A percentile compares a stretch with the other conserved stretches of the same genome.
These are phyloP conservation scores for Moxostoma hubbsi DNA, from an alignment of 2,797 vertebrate genomes.

Conservation along the genomic window DNA sequence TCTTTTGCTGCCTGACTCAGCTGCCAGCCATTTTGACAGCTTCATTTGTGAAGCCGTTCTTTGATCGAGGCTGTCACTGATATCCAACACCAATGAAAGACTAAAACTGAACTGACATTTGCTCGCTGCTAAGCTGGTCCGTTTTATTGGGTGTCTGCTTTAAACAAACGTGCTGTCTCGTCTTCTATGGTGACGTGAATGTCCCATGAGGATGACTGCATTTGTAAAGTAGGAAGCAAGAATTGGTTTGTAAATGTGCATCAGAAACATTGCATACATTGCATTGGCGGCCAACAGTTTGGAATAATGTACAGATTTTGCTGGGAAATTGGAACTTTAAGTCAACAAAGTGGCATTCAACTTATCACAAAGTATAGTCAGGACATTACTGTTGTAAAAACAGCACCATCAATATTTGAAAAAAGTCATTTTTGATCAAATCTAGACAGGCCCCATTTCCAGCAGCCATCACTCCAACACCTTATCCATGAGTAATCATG, in stretches of 20 bases:
- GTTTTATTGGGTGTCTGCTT: constrained; percentile 64
- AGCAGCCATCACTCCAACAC: no score
- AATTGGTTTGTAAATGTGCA: constrained; percentile 5
- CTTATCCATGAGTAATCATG: no score
- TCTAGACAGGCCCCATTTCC: no score
- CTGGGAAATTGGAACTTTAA: no score
- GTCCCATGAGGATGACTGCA: constrained; percentile 68
- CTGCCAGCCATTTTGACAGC: constrained; percentile 78
- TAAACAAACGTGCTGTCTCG: constrained; percentile 68
- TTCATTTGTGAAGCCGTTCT: constrained; percentile 76
- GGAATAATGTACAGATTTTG: no score
- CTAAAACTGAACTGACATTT: constrained; percentile 66
- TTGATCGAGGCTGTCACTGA: constrained; percentile 78
- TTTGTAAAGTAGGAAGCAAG: constrained; percentile 66
- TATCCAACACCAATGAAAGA: constrained; percentile 70
- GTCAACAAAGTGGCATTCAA: no score
- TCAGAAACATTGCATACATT: constrained; percentile 7
- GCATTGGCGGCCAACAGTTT: no score
- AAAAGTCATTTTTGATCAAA: no score
- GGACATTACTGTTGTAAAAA: no score
- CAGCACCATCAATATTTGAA: no score
- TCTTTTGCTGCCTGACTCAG: constrained; percentile 64
- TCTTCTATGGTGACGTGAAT: constrained; percentile 61
- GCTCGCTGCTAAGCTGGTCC: constrained; percentile 41
- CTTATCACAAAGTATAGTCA: no score